Base-by-base conservation (phyloP, 2,888 invertebrate species). In the Frankliniella intonsa region DNA sequence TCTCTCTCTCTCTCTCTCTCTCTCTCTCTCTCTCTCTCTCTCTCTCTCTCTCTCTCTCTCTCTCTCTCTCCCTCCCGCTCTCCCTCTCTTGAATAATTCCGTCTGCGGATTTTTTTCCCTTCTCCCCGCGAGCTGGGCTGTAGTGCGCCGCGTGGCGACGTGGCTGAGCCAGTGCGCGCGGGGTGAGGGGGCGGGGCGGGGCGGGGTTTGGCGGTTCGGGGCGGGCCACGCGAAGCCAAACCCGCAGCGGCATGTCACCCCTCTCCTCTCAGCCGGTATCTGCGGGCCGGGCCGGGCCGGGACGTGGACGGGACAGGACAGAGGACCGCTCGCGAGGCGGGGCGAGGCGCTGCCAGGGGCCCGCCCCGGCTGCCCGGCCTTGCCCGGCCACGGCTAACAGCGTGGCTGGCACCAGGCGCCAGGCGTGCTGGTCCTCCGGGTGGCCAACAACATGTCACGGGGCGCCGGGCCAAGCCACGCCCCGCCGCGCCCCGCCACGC, bases 1-100 rank as follows among this genome's bases (percentile, higher is more conserved):
- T 65, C 65, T 65, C 65, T 65, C 65, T 65, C 65, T n/a, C 65
- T 65, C 65, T 65, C 65, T 65, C 65, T 65, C 65, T 65, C 65
- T 65, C 65, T 65, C 65, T 65, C 65, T 65, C 65, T 65, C 65
- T 65, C 17, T n/a, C 65, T n/a, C 65, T 9, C 69, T 55, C 55
- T 55, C 55, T 55, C 55, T 55, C 55, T 55, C 55, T 9, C 51
- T 51, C 51, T 51, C 51, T 9, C 51, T 51, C 51, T 51, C 51
- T 9, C 51, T 51, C 51, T 51, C 51, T 51, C 14, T n/a, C n/a
- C n/a, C n/a, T n/a, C n/a, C n/a, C n/a, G n/a, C n/a, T n/a, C n/a
- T n/a, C n/a, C n/a, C n/a, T n/a, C n/a, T n/a, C n/a, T n/a, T n/a
- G 38, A 38, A 38, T 38, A 38, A 38, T 38, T 38, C 38, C 5